Evolutionary conservation across 2,797 vertebrate genomes (phyloP).

Genomic region (Orientallactaga sibirica): DNA sequence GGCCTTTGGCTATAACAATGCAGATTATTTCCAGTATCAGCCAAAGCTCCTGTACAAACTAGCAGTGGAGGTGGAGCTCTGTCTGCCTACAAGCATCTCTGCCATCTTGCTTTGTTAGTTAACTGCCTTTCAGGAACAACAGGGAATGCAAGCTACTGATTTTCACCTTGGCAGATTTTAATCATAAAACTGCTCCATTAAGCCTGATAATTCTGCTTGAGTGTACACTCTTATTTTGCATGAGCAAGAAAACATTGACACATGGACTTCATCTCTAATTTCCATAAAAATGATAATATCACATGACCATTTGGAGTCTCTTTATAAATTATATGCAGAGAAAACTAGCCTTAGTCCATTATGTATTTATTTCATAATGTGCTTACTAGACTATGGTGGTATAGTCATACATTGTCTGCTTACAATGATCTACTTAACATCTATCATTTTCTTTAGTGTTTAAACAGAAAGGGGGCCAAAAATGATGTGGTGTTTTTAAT

Average conservation of each 20-base stretch:
- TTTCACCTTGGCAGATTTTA: background rate
- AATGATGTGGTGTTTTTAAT: conserved; percentile 38
- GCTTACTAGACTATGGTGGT: background rate
- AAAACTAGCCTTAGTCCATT: background rate
- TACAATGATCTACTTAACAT: background rate
- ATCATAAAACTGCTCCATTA: background rate
- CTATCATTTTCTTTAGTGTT: background rate
- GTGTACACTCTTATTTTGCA: background rate
- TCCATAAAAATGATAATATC: background rate
- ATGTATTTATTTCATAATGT: background rate
- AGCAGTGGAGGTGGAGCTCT: background rate
- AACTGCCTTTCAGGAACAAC: background rate
- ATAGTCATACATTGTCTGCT: background rate
- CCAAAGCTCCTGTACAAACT: fast-evolving
- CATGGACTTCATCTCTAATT: background rate
- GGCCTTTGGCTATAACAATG: background rate
- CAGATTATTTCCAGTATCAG: background rate
- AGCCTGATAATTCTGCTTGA: background rate
- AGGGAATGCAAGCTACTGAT: background rate
- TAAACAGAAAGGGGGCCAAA: background rate
- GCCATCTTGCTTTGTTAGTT: too few species aligned
- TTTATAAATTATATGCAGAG: background rate
- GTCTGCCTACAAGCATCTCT: background rate
- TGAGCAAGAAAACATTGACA: background rate
- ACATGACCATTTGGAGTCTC: background rate